phyloP scores from a whole-genome alignment of 1,140 invertebrate species.

The Meloidogyne chitwoodi region DNA sequence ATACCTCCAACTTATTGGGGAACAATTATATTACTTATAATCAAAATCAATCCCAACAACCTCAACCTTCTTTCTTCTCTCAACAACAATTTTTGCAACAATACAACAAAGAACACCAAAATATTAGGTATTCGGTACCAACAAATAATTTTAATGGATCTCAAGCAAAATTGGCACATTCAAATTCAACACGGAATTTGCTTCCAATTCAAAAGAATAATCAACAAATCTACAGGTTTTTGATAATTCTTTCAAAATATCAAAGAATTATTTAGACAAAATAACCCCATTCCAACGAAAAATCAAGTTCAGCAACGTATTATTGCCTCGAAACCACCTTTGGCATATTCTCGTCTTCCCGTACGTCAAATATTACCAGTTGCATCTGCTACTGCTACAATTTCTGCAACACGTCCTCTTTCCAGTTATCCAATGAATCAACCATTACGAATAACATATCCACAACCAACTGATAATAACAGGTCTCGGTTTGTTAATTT shows the following conservation, averaged over 20 bases:
- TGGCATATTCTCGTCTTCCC: not conserved
- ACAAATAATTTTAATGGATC: not conserved
- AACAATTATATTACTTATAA: not conserved
- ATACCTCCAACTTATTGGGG: not conserved
- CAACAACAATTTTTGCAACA: not conserved
- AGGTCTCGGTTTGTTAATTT: not conserved
- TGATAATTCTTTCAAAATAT: not conserved
- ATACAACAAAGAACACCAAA: not conserved
- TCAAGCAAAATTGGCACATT: not conserved
- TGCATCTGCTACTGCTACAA: not conserved
- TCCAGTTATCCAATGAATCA: not conserved
- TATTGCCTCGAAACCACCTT: not conserved
- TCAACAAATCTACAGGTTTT: not conserved
- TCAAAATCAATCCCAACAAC: not conserved
- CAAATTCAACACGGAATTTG: not conserved
- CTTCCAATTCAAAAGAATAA: not conserved
- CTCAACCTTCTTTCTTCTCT: not conserved
- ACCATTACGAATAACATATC: not conserved
- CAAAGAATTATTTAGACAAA: not conserved
- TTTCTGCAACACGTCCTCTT: not conserved
- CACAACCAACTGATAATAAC: not conserved
- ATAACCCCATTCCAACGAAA: not conserved
- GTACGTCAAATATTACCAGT: not conserved
- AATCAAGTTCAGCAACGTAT: not conserved
- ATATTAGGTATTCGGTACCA: not conserved